Evolutionary conservation across 1,140 invertebrate genomes (phyloP).

Genomic region (Bombus impatiens): DNA sequence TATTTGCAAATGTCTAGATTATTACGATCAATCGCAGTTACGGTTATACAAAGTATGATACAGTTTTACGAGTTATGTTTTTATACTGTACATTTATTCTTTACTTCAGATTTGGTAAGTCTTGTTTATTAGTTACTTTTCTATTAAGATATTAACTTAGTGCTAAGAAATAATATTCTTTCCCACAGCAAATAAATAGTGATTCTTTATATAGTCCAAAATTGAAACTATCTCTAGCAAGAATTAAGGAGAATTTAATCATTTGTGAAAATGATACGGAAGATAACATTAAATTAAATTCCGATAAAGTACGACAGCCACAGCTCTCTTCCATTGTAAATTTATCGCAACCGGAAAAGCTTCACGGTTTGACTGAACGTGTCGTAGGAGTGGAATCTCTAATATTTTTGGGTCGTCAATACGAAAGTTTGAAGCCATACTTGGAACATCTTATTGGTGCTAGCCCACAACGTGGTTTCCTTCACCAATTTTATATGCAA

Average conservation of each 20-base stretch:
- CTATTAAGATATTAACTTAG: background rate
- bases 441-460: constrained; percentile 88
- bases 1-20: constrained; percentile 97
- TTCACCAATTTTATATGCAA: constrained; percentile 90
- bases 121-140: background rate
- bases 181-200: constrained; percentile 77
- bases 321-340: constrained; percentile 88
- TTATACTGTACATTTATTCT: constrained; percentile 95
- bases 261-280: constrained; percentile 74
- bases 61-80: constrained; percentile 98
- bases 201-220: constrained; percentile 86
- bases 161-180: constrained; percentile 32
- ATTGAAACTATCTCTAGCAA: constrained; percentile 88
- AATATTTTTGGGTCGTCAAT: constrained; percentile 94
- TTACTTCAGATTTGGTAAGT: constrained; percentile 89
- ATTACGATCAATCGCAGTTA: constrained; percentile 94
- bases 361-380: constrained; percentile 92
- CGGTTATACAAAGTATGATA: constrained; percentile 94
- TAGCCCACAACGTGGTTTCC: constrained; percentile 73
- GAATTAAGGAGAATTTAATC: constrained; percentile 89
- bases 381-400: constrained; percentile 96
- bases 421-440: constrained; percentile 91
- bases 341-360: constrained; percentile 86
- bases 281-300: constrained; percentile 68
- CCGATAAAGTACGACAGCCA: constrained; percentile 84